Conservation (phyloP, 2,888 invertebrate genomes). For the Caenorhabditis sulstoni region DNA sequence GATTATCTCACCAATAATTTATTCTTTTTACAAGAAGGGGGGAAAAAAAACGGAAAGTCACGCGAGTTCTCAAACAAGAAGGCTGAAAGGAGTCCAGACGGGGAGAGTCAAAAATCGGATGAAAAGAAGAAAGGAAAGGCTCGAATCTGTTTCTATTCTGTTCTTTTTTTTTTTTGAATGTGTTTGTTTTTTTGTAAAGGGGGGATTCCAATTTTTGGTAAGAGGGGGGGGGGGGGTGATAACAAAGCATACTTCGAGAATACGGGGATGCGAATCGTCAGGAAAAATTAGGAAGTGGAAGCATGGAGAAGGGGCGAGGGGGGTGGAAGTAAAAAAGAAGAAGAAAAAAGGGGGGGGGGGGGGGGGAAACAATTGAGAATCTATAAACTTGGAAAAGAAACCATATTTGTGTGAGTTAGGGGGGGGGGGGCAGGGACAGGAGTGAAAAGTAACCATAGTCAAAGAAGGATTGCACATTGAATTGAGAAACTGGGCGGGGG, state of each 20-base stretch:
- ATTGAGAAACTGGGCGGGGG: no score
- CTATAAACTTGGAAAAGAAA: conserved; percentile 7
- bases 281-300: neutral
- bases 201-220: no score
- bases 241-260: conserved; percentile 11
- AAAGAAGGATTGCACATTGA: neutral
- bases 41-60: conserved; percentile 1
- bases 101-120: neutral
- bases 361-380: conserved; percentile 5
- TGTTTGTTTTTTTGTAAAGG: no score
- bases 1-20: conserved; percentile 45
- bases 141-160: conserved; percentile 33
- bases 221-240: neutral
- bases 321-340: neutral
- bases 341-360: no score
- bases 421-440: neutral
- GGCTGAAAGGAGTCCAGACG: conserved; percentile 12
- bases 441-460: neutral
- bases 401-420: conserved; percentile 10
- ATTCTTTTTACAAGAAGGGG: conserved; percentile 28
- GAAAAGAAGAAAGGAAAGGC: conserved; percentile 1
- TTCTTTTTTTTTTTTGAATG: no score
- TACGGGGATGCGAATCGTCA: neutral
- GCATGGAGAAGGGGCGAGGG: neutral
- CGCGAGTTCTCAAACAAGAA: conserved; percentile 8